These are phyloP conservation scores for Thalassaphorura encarpata DNA, from an alignment of 1,140 invertebrate genomes.

Conservation along the genomic window DNA sequence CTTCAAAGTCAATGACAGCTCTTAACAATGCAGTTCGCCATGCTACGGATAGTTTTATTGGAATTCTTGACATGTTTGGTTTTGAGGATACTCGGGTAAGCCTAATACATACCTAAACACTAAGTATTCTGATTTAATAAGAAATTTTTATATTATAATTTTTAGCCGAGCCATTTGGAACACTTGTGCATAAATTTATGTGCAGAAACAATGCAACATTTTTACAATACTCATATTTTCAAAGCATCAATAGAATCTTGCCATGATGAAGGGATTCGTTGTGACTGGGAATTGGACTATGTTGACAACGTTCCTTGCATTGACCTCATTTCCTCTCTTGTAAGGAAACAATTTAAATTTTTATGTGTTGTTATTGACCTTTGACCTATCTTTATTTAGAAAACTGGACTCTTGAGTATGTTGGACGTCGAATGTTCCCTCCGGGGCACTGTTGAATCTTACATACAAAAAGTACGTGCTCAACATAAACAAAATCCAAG, in stretches of 20 bases:
- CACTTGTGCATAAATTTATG: constrained; percentile 91
- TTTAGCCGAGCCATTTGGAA: constrained; percentile 74
- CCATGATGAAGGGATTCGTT: constrained; percentile 76
- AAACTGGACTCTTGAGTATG: constrained; percentile 81
- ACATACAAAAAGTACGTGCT: constrained; percentile 72
- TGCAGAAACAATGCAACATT: constrained; percentile 94
- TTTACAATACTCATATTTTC: constrained; percentile 94
- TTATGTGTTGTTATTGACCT: neutral
- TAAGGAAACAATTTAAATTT: constrained; percentile 38
- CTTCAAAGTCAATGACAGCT: constrained; percentile 65
- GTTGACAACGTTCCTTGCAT: constrained; percentile 93
- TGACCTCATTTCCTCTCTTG: constrained; percentile 83
- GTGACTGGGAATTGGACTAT: constrained; percentile 85
- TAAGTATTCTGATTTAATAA: neutral
- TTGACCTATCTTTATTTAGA: constrained; percentile 39
- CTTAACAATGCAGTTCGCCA: constrained; percentile 83
- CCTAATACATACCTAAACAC: too few relatives aligned
- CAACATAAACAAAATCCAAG: constrained; percentile 69
- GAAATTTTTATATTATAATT: neutral
- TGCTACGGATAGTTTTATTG: constrained; percentile 90
- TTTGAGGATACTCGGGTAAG: constrained; percentile 86
- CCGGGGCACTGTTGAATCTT: constrained; percentile 72
- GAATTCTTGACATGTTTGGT: constrained; percentile 91
- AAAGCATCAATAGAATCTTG: constrained; percentile 89
- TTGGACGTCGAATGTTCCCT: constrained; percentile 86